A percentile compares a stretch with the other conserved stretches of the same genome.
Evolutionary conservation across 2,888 invertebrate species (phyloP).

Genomic region (Endotricha flammealis): DNA sequence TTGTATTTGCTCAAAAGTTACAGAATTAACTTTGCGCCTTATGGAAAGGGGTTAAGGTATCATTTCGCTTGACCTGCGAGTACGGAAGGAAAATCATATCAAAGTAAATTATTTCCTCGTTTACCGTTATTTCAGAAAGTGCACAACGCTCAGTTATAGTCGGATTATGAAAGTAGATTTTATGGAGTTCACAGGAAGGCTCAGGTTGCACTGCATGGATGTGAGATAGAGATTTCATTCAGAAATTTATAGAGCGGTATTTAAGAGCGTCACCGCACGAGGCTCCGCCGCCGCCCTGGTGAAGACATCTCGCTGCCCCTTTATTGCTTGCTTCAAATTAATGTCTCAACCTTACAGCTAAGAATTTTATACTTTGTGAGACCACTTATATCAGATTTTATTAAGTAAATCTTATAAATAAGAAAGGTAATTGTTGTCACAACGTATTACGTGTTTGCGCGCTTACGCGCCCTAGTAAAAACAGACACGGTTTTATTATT

Average conservation of each 20-base stretch:
- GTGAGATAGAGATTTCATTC: slow-evolving; percentile 54
- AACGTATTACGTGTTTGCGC: too few species aligned
- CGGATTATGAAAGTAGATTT: slow-evolving; percentile 33
- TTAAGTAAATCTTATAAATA: slow-evolving; percentile 57
- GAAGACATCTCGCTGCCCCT: slow-evolving; percentile 67
- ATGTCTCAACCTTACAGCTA: slow-evolving; percentile 64
- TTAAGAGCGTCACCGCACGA: slow-evolving; percentile 51
- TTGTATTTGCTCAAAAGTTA: slow-evolving; percentile 45
- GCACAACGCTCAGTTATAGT: slow-evolving; percentile 44
- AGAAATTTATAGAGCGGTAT: slow-evolving; percentile 65
- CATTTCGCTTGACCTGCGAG: slow-evolving; percentile 36
- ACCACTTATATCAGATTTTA: slow-evolving; percentile 66
- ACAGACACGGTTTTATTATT: too few species aligned
- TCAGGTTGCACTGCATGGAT: slow-evolving; percentile 40
- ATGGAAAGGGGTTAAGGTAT: slow-evolving; percentile 38
- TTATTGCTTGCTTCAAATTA: slow-evolving; percentile 76
- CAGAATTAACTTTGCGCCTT: slow-evolving; percentile 38
- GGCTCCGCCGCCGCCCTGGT: slow-evolving; percentile 32
- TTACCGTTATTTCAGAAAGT: slow-evolving; percentile 57
- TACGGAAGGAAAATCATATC: slow-evolving; percentile 60
- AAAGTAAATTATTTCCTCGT: slow-evolving; percentile 71
- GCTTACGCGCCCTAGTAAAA: too few species aligned
- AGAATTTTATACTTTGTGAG: slow-evolving; percentile 67
- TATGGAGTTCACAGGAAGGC: slow-evolving; percentile 42
- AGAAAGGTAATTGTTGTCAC: too few species aligned